phyloP scores from a whole-genome alignment of 2,113 vertebrate species.

The Morone saxatilis region DNA sequence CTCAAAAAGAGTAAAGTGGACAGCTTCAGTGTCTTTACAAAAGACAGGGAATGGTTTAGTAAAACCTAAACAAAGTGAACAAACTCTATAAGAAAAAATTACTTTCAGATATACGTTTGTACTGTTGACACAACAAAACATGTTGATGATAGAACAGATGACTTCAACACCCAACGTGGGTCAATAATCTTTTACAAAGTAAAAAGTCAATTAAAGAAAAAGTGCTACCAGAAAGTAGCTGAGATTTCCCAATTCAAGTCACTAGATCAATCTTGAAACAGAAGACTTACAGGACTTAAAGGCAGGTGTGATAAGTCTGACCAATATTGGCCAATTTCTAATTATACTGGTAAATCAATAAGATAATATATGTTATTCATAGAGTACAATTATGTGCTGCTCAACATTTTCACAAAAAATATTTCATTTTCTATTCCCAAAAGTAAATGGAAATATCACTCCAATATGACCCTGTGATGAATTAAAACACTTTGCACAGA shows the following conservation, averaged over 20 bases:
- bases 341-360: conserved; percentile 15
- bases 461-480: neutral
- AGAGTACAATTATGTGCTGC: neutral
- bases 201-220: neutral
- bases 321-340: neutral
- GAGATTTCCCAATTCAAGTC: neutral
- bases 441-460: neutral
- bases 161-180: conserved; percentile 37
- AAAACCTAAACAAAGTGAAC: neutral
- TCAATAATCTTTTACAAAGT: conserved; percentile 26
- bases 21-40: conserved; percentile 25
- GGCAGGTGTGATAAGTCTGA: neutral
- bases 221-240: neutral
- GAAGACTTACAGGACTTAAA: neutral
- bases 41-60: conserved; percentile 26
- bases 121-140: conserved; percentile 21
- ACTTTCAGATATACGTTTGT: neutral
- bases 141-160: neutral
- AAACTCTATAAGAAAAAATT: conserved; percentile 10
- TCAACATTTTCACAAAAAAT: conserved; percentile 4
- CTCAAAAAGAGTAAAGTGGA: conserved; percentile 37
- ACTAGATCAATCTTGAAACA: neutral
- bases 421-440: neutral
- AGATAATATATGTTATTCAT: conserved; percentile 8
- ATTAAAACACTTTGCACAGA: neutral